These are phyloP conservation scores for Ataeniobius toweri DNA, from an alignment of 2,797 vertebrate genomes.

Conservation along the genomic window DNA sequence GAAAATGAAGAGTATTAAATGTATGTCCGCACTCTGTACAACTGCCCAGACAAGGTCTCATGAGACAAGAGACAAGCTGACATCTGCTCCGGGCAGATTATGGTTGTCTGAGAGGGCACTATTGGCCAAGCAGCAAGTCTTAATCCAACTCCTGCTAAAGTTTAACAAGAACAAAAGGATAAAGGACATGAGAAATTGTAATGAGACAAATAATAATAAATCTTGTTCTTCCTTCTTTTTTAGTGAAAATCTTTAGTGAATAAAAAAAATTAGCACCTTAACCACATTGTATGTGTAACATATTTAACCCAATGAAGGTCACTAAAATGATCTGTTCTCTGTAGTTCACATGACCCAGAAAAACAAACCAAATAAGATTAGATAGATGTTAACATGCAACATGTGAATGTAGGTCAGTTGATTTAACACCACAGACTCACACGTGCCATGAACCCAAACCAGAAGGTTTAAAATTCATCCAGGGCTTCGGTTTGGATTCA, in stretches of 20 bases:
- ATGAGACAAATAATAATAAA: neutral
- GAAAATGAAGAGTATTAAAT: neutral
- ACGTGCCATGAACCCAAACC: slow-evolving; percentile 34
- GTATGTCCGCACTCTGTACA: neutral
- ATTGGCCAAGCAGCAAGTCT: neutral
- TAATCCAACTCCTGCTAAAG: slow-evolving; percentile 13
- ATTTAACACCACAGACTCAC: slow-evolving; percentile 24
- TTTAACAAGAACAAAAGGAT: neutral
- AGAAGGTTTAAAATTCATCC: slow-evolving; percentile 1
- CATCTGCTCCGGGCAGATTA: slow-evolving; percentile 30
- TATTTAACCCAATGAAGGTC: slow-evolving; percentile 24
- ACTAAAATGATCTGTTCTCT: slow-evolving; percentile 48
- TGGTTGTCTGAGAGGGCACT: neutral
- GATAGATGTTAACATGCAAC: slow-evolving; percentile 29
- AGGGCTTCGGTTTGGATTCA: neutral
- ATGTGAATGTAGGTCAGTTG: slow-evolving; percentile 55
- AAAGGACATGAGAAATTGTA: neutral
- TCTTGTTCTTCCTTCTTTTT: slow-evolving; percentile 27
- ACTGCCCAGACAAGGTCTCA: neutral
- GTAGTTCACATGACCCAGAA: slow-evolving; percentile 49
- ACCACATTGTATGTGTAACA: neutral
- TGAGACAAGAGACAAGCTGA: neutral
- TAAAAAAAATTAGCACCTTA: neutral
- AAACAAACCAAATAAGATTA: slow-evolving; percentile 49
- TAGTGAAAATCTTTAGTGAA: neutral